Evolutionary conservation across 2,797 vertebrate genomes (phyloP), one percentile per base, ranked within the genome.

Genomic region (Lutra lutra): DNA sequence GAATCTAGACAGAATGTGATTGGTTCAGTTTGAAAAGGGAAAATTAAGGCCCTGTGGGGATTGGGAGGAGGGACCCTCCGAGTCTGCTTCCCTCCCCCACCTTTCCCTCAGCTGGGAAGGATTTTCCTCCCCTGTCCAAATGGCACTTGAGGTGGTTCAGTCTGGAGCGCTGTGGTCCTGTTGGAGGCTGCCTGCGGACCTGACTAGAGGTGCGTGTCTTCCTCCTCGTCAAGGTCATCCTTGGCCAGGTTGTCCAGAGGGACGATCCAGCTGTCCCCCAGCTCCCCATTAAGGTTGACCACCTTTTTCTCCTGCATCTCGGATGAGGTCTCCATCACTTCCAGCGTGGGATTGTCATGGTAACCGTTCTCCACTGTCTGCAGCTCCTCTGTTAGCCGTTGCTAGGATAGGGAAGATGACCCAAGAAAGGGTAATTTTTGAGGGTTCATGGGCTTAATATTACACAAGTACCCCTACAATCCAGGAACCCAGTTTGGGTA

Each of bases 251-350:
- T 99, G 98, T 99, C 99, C 0, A 99, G 98, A 73, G 99, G 99
- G 51, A 99, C 99, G 11, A 99, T 99, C 99, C 99, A 99, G 98
- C 99, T 99, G 99, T 99, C 99, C 29, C 99, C 99, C 94, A 99
- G 99, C 98, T 99, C 99, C 0, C 99, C 99, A 0, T 99, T 99
- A 54, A 99, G 98, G n/a, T 98, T 98, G 95, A 96, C 40, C 97
- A 98, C 98, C 98, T 99, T 99, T 98, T 99, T 99, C 98, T 99
- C 99, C 98, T 99, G 99, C 99, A 99, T 99, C 98, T 99, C 99
- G 0, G 99, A 99, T 89, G 99, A 99, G 82, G 99, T 99, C 99
- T 99, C 99, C 99, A 99, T 99, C 98, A 99, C 99, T 97, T 99
- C 99, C 98, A 99, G 98, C 0, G 99, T 99, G 3, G 99, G 99